phyloP scores from a whole-genome alignment of 1,140 invertebrate genomes.

The Himalopsyche phryganea region DNA sequence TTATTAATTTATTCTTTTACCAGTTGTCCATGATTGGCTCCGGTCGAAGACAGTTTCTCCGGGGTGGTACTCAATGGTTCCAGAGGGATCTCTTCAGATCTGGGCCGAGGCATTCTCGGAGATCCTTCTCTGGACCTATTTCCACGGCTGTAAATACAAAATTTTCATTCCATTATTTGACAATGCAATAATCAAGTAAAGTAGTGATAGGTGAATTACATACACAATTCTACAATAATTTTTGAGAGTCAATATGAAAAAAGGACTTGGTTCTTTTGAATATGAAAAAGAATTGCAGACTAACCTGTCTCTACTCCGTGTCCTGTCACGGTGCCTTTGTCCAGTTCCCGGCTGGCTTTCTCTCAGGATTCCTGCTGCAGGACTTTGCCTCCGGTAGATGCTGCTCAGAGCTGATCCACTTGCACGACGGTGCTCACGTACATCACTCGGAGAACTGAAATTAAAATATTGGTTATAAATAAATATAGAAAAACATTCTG shows the following conservation, averaged over 20 bases:
- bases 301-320: slow-evolving; percentile 47
- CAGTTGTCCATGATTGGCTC: slow-evolving; percentile 33
- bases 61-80: slow-evolving; percentile 57
- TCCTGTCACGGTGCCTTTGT: slow-evolving; percentile 44
- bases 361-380: slow-evolving; percentile 40
- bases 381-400: slow-evolving; percentile 25
- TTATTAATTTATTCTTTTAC: too few relatives aligned
- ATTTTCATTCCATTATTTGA: background rate
- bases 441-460: too few relatives aligned
- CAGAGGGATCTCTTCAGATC: slow-evolving; percentile 79
- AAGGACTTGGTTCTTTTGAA: background rate
- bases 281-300: background rate
- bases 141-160: slow-evolving; percentile 41
- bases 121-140: slow-evolving; percentile 66
- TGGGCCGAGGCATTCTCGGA: slow-evolving; percentile 66
- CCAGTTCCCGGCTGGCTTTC: slow-evolving; percentile 38
- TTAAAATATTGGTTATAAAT: too few relatives aligned
- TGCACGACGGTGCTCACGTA: slow-evolving; percentile 19
- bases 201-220: too few relatives aligned
- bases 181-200: too few relatives aligned
- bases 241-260: too few relatives aligned
- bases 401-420: slow-evolving; percentile 3
- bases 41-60: slow-evolving; percentile 45
- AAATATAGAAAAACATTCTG: too few relatives aligned
- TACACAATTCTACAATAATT: too few relatives aligned